A percentile compares a stretch with the other conserved stretches of the same genome.
Conservation (phyloP, 2,113 vertebrate species). For the Myrmophylax atrothorax region DNA sequence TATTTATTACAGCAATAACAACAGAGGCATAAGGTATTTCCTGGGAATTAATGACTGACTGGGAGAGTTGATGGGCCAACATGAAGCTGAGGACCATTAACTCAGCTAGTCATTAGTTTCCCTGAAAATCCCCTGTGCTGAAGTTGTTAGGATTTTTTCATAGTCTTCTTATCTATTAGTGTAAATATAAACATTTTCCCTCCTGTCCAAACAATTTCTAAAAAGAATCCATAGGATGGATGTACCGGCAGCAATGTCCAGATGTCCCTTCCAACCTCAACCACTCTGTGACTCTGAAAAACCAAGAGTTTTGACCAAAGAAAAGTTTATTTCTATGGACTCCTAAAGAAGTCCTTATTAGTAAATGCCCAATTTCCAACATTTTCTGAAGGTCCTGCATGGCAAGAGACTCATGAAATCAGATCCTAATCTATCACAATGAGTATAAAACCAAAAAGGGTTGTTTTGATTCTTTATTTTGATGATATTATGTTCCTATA, state of each 20-base stretch:
- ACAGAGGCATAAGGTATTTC: constrained; percentile 65
- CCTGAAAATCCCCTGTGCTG: constrained; percentile 62
- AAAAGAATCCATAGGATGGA: background rate
- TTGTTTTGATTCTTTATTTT: background rate
- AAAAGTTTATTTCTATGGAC: background rate
- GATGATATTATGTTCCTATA: background rate
- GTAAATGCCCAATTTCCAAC: background rate
- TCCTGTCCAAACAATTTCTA: background rate
- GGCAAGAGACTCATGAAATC: background rate
- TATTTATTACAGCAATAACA: constrained; percentile 74
- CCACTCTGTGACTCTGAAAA: background rate
- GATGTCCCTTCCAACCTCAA: background rate
- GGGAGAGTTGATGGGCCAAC: constrained; percentile 64
- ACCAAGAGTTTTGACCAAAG: background rate
- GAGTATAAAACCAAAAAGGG: background rate
- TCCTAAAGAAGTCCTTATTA: background rate
- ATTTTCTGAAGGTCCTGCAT: background rate
- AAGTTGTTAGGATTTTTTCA: constrained; percentile 60
- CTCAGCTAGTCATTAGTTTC: constrained; percentile 70
- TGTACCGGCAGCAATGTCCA: background rate
- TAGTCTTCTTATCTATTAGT: constrained; percentile 52
- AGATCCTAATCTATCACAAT: background rate
- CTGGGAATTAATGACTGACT: constrained; percentile 76
- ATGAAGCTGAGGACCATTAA: constrained; percentile 71
- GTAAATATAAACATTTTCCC: constrained; percentile 26